A percentile compares a stretch with the other conserved stretches of the same genome.
These are phyloP conservation scores for Cossypha dichroa DNA, from an alignment of 2,797 vertebrate species.

Conservation along the genomic window DNA sequence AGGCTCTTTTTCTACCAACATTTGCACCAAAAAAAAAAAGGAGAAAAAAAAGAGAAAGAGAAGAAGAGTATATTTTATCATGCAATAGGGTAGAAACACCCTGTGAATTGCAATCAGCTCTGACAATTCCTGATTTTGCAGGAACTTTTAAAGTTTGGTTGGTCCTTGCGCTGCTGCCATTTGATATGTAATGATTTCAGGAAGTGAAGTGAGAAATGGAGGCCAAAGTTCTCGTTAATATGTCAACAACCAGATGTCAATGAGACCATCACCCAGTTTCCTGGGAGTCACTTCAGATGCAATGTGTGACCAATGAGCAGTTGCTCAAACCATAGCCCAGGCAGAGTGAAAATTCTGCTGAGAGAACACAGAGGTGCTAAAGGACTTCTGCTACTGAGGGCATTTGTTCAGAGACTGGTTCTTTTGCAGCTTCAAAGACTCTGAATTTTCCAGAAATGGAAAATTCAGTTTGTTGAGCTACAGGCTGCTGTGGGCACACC, in stretches of 20 bases:
- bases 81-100: background rate
- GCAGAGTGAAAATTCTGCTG: background rate
- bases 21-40: background rate
- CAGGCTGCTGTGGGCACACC: background rate
- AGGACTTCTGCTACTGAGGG: background rate
- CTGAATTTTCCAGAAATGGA: background rate
- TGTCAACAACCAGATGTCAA: background rate
- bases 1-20: constrained; percentile 31
- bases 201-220: background rate
- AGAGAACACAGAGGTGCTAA: background rate
- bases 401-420: background rate
- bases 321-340: background rate
- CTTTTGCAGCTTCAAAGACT: background rate
- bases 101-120: background rate
- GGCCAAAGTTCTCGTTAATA: background rate
- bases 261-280: background rate
- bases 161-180: background rate
- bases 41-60: background rate
- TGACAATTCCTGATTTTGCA: background rate
- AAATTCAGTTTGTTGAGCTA: background rate
- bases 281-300: background rate
- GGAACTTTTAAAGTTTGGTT: background rate
- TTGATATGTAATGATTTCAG: background rate
- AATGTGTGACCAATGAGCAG: background rate
- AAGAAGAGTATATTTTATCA: background rate